These are phyloP conservation scores for Tigriopus californicus DNA, from an alignment of 2,888 invertebrate genomes.

Conservation along the genomic window DNA sequence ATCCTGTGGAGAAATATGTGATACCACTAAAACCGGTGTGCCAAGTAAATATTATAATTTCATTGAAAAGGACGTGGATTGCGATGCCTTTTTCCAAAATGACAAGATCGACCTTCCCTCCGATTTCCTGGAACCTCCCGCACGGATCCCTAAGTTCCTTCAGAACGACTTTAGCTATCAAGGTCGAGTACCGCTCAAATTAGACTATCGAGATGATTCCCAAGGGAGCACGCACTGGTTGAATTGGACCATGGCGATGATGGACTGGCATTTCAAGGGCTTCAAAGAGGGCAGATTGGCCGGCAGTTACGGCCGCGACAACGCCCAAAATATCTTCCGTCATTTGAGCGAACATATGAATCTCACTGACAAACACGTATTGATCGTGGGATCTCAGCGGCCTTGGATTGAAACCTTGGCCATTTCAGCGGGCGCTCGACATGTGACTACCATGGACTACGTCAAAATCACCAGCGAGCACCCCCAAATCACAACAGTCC, in stretches of 20 bases:
- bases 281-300: background rate
- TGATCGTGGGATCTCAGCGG: background rate
- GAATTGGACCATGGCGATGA: background rate
- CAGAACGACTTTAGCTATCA: background rate
- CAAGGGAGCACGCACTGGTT: background rate
- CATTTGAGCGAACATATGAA: background rate
- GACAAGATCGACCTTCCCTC: background rate
- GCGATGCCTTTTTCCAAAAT: background rate
- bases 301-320: background rate
- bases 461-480: background rate
- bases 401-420: background rate
- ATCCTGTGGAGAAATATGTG: conserved; percentile 13
- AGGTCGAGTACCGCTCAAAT: background rate
- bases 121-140: background rate
- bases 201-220: background rate
- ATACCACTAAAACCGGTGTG: background rate
- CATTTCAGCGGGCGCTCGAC: background rate
- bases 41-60: background rate
- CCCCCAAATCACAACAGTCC: background rate
- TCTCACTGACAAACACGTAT: background rate
- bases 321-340: background rate
- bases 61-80: background rate
- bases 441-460: conserved; percentile 1
- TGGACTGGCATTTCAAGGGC: background rate
- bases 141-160: background rate